Evolutionary conservation across 2,888 invertebrate genomes (phyloP).

Genomic region (Micoletzkya japonica): DNA sequence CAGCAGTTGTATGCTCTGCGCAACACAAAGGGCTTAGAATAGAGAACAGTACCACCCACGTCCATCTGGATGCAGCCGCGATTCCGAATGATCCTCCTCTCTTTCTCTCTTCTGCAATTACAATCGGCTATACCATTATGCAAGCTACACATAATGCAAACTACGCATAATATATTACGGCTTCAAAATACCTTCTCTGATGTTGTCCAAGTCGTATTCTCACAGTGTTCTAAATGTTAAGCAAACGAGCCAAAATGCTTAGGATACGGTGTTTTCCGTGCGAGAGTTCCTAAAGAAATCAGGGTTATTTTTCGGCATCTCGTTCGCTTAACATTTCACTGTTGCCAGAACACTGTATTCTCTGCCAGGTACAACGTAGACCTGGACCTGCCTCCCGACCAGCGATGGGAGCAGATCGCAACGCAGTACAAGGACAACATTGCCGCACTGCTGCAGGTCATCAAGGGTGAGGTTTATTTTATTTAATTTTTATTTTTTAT

Average conservation of each 20-base stretch:
- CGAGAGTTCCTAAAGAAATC: neutral
- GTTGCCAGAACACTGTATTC: no score
- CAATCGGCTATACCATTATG: no score
- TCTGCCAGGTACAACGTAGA: conserved; percentile 53
- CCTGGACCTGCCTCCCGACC: conserved; percentile 49
- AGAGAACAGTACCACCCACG: no score
- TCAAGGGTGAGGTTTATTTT: conserved; percentile 26
- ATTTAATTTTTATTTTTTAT: conserved; percentile 12
- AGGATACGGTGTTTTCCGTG: neutral
- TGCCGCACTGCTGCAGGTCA: conserved; percentile 44
- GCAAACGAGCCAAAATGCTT: neutral
- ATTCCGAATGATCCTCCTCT: no score
- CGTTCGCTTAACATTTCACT: neutral
- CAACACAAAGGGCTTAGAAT: no score
- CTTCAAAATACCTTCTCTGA: no score
- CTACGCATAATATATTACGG: no score
- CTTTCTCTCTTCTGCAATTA: no score
- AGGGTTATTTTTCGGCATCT: neutral
- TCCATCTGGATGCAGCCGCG: no score
- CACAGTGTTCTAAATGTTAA: neutral
- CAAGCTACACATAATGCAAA: no score
- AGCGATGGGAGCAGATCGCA: conserved; percentile 52
- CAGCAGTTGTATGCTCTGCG: neutral
- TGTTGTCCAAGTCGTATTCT: neutral
- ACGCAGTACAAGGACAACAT: conserved; percentile 52